Evolutionary conservation across 2,113 vertebrate genomes (phyloP).

Genomic region (Anguilla japonica): DNA sequence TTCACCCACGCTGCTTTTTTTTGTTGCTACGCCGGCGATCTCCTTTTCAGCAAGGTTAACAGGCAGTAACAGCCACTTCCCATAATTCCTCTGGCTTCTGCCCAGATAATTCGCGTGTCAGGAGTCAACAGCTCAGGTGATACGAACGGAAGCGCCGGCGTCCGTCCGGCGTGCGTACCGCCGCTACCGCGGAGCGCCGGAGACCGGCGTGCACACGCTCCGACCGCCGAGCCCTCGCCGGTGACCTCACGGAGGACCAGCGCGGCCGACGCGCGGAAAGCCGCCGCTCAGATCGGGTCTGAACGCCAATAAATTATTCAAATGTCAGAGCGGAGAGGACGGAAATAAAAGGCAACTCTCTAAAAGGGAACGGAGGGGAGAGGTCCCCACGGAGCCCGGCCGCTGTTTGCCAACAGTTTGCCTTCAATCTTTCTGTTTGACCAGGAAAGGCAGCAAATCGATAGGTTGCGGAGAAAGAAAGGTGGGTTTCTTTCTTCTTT

Average conservation of each 20-base stretch:
- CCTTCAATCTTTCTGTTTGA: conserved; percentile 13
- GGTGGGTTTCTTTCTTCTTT: background rate
- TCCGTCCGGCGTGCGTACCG: too few species aligned
- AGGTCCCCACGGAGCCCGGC: background rate
- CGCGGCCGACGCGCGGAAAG: background rate
- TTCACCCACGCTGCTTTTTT: background rate
- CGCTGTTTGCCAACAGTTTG: background rate
- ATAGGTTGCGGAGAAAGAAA: background rate
- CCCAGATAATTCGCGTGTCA: background rate
- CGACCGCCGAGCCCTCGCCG: too few species aligned
- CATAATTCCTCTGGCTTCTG: background rate
- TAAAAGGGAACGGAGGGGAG: background rate
- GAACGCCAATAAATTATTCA: background rate
- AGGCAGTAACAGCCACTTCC: background rate
- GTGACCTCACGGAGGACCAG: background rate
- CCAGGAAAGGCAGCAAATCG: conserved; percentile 13
- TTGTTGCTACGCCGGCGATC: background rate
- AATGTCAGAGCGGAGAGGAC: background rate
- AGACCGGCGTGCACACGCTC: too few species aligned
- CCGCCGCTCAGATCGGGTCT: background rate
- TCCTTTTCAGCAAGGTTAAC: background rate
- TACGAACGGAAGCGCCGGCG: too few species aligned
- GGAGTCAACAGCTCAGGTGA: background rate
- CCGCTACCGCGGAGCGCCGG: background rate
- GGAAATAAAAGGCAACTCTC: background rate